phyloP scores from a whole-genome alignment of 2,888 invertebrate species.

The Cybosia mesomella region DNA sequence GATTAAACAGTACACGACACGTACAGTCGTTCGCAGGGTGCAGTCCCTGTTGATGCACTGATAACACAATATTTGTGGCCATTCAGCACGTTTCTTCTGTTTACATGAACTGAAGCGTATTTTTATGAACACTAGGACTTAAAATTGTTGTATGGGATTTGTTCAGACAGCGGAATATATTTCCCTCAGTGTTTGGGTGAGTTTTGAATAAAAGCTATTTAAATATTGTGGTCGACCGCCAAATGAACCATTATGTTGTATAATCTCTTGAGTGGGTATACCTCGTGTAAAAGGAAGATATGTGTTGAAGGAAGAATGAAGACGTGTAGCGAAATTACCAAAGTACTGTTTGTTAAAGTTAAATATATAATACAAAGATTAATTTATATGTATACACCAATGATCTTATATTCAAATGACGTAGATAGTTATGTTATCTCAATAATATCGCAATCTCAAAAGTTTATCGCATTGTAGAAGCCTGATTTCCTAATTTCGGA shows the following conservation, averaged over 20 bases:
- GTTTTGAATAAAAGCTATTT: not conserved
- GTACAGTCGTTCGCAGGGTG: slow-evolving; percentile 54
- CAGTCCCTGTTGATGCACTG: slow-evolving; percentile 65
- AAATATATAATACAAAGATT: too few species aligned
- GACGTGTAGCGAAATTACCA: too few species aligned
- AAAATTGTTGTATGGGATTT: slow-evolving; percentile 1
- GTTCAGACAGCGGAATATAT: not conserved
- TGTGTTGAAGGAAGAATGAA: too few species aligned
- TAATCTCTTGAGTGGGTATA: not conserved
- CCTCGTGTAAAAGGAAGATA: too few species aligned
- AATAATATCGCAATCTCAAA: too few species aligned
- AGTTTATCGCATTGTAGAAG: too few species aligned
- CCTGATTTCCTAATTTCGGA: too few species aligned
- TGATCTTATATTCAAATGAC: too few species aligned
- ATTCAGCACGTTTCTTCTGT: slow-evolving; percentile 50
- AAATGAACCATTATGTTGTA: not conserved
- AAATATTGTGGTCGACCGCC: not conserved
- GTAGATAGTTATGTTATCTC: too few species aligned
- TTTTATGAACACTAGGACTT: not conserved
- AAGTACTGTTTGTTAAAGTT: too few species aligned
- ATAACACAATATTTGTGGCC: slow-evolving; percentile 71
- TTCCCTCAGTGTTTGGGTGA: not conserved
- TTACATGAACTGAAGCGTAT: not conserved
- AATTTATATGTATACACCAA: too few species aligned
- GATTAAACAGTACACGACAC: slow-evolving; percentile 58